Conservation (phyloP, 1,140 invertebrate genomes). For the Luehdorfia chinensis region DNA sequence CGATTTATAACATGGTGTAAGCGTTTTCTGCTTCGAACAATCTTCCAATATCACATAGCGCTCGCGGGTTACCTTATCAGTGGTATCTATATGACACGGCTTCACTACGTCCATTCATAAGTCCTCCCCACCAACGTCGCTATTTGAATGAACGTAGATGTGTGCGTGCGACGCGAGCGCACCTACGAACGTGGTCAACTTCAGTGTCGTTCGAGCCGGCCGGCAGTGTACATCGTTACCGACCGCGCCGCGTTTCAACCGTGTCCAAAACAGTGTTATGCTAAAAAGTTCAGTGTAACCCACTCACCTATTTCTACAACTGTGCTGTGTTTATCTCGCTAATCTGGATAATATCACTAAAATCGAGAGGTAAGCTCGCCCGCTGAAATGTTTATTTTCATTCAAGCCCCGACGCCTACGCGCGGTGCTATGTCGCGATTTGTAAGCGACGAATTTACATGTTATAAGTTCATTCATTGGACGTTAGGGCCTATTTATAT, state of each 20-base stretch:
- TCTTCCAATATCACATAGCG: slow-evolving; percentile 27
- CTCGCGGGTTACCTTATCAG: slow-evolving; percentile 61
- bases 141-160: slow-evolving; percentile 50
- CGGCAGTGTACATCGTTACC: slow-evolving; percentile 34
- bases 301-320: slow-evolving; percentile 36
- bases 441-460: slow-evolving; percentile 72
- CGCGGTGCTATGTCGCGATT: slow-evolving; percentile 63
- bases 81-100: slow-evolving; percentile 55
- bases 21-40: slow-evolving; percentile 16
- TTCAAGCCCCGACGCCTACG: slow-evolving; percentile 66
- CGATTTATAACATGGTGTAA: too few species aligned
- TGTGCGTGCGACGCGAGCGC: slow-evolving; percentile 59
- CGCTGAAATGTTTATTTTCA: slow-evolving; percentile 64
- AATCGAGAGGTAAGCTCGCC: slow-evolving; percentile 63
- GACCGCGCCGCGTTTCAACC: slow-evolving; percentile 29
- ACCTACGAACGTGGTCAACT: slow-evolving; percentile 33
- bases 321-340: slow-evolving; percentile 59
- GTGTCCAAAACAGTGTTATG: slow-evolving; percentile 49
- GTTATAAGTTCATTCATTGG: slow-evolving; percentile 70
- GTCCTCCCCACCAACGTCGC: slow-evolving; percentile 44
- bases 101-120: slow-evolving; percentile 74
- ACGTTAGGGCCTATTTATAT: slow-evolving; percentile 60
- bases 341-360: slow-evolving; percentile 71
- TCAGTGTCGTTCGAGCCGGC: slow-evolving; percentile 52
- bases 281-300: slow-evolving; percentile 52